Base-by-base conservation (phyloP, 2,113 vertebrate genomes). In the Cephalopholis sonnerati region DNA sequence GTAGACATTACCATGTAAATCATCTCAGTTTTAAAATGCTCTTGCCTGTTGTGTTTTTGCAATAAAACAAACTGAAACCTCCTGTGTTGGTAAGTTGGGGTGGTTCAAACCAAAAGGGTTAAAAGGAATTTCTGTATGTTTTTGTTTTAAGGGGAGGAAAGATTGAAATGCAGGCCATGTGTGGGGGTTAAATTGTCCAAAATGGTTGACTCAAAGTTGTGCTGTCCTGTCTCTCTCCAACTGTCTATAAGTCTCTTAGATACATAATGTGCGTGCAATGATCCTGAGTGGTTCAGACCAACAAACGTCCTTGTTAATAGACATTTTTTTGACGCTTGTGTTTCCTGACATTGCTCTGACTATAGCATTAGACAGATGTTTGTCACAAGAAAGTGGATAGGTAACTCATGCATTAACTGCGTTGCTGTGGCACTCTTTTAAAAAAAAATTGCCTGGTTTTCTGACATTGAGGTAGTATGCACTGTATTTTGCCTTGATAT, bases 11-110 rank as follows among this genome's bases (percentile, higher is more conserved):
- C 96, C 97, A 97, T 99, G 98, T 99, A 99, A 98, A 97, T 98
- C 97, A 98, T 96, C 97, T 98, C 97, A 97, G 97, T 98, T 99
- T 99, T 97, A 89, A 98, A 95, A 97, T 98, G 97, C 96, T 96
- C 96, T 91, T 93, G 97, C 97, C 97, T 96, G 94, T 99, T 99
- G 97, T 99, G 97, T 98, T 99, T 93, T 99, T 99, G 97, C 98
- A 99, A 99, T 99, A 99, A 99, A 96, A 99, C 97, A 96, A 98
- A 98, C 98, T 99, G 97, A 99, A 99, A 99, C 97, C 97, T 99
- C 96, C 97, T 99, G 97, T 99, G 98, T 99, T 97, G 98, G 98
- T 99, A 99, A 99, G 98, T 94, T 98, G 97, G 96, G 97, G 88
- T 91, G 88, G 89, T 82, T 66, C 41, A 81, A 77, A 27, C 95